phyloP scores from a whole-genome alignment of 2,797 vertebrate species.

The Arctocebus calabarensis region DNA sequence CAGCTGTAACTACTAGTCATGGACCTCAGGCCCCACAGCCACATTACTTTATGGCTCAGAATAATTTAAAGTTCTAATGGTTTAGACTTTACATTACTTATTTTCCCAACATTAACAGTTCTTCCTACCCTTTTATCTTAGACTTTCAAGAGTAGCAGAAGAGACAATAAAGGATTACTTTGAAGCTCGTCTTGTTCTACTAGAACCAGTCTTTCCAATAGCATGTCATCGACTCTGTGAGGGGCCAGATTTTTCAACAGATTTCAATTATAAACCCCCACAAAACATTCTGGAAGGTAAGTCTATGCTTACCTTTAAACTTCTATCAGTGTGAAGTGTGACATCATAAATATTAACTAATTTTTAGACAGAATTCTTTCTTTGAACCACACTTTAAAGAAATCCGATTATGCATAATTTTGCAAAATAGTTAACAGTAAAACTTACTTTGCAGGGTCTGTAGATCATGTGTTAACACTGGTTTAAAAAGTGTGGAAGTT shows the following conservation, averaged over 20 bases:
- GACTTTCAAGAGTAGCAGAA: conserved; percentile 95
- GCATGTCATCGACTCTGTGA: conserved; percentile 97
- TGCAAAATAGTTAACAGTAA: neutral
- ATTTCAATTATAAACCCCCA: conserved; percentile 95
- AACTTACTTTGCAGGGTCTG: neutral
- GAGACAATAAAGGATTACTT: conserved; percentile 96
- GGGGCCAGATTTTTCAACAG: conserved; percentile 95
- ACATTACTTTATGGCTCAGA: neutral
- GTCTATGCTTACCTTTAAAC: neutral
- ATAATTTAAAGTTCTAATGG: neutral
- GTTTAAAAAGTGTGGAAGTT: neutral
- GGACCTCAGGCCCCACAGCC: neutral
- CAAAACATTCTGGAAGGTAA: conserved; percentile 93
- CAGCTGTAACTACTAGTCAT: too few species aligned
- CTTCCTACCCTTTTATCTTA: neutral
- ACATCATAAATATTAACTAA: neutral
- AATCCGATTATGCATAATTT: neutral
- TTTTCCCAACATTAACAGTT: neutral
- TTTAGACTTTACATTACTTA: neutral
- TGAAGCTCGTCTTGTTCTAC: conserved; percentile 93
- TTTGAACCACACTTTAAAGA: conserved; percentile 11
- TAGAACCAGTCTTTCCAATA: conserved; percentile 96
- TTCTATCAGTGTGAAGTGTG: neutral
- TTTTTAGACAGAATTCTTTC: neutral
- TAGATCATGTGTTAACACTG: neutral